These are phyloP conservation scores for Camponotus floridanus DNA, from an alignment of 1,140 invertebrate species.

Conservation along the genomic window DNA sequence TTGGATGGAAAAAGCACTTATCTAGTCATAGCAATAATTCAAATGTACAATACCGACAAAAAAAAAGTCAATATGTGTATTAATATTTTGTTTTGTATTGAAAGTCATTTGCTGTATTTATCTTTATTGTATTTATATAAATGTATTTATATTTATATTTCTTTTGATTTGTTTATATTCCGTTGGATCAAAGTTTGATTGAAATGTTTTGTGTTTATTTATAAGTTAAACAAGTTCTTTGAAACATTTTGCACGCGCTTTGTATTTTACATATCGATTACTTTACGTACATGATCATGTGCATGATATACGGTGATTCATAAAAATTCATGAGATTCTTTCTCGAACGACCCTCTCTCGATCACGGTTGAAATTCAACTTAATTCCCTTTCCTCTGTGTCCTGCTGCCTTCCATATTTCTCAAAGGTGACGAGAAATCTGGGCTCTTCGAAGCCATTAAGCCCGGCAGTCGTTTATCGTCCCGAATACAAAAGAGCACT, in stretches of 20 bases:
- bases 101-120: not conserved
- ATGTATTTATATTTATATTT: too few species aligned
- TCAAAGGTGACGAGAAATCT: conserved; percentile 50
- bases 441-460: conserved; percentile 54
- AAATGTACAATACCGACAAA: too few species aligned
- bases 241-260: not conserved
- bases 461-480: conserved; percentile 50
- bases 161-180: not conserved
- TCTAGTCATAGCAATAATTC: too few species aligned
- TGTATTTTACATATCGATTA: conserved; percentile 22
- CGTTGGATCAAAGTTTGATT: not conserved
- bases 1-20: too few species aligned
- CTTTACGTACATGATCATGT: not conserved
- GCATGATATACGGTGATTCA: not conserved
- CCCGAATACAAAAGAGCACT: conserved; percentile 59
- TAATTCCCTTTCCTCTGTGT: not conserved
- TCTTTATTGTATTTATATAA: not conserved
- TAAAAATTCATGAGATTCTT: conserved; percentile 13
- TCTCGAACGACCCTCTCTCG: not conserved
- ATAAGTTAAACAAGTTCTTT: not conserved
- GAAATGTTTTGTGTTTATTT: not conserved
- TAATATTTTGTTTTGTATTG: not conserved
- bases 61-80: not conserved
- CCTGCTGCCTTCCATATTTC: conserved; percentile 16
- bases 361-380: not conserved